Base-by-base conservation (phyloP, 2,113 vertebrate species). In the Cercocebus atys region DNA sequence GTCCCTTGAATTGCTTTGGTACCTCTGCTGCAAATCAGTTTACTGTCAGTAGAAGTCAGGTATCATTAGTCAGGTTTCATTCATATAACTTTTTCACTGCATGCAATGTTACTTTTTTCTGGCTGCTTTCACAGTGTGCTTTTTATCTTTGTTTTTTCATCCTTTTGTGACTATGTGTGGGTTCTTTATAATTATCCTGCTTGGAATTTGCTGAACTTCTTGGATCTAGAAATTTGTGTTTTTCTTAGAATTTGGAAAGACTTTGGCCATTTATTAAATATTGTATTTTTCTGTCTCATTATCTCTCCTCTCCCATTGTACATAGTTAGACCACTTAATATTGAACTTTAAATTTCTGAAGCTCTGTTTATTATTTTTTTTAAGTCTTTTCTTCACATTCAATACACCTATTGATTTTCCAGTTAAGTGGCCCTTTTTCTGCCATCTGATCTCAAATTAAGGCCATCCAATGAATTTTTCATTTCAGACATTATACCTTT, bases 321-420 rank as follows among this genome's bases (percentile, higher is more conserved):
- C 40, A 52, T 59, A 88, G 43, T 68, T 88, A 82, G 57, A 94
- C 22, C 22, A 14, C 47, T 88, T 92, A n/a, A 12, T 94, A 13
- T n/a, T 66, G 4, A 80, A 45, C 35, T 85, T 16, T 20, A 23
- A 32, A 73, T 88, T 23, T 92, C 68, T 88, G 64, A 73, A 43
- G 45, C 8, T 84, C 70, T 94, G 5, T 79, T 83, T 66, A 45
- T 66, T 92, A 55, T 92, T 64, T 88, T 92, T 87, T 38, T 72
- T 78, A 70, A 78, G 50, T 2, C 55, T 96, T 92, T 91, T 87
- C 43, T 86, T 84, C 45, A 85, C 84, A 85, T 75, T 94, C 64
- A 81, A 0, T 92, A 55, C 40, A 52, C 81, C 8, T 86, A 43
- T 68, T 80, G 23, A 52, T 59, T 73, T 93, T 75, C 73, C 25